Conservation (phyloP, 2,113 vertebrate genomes). For the Pardalotus punctatus region DNA sequence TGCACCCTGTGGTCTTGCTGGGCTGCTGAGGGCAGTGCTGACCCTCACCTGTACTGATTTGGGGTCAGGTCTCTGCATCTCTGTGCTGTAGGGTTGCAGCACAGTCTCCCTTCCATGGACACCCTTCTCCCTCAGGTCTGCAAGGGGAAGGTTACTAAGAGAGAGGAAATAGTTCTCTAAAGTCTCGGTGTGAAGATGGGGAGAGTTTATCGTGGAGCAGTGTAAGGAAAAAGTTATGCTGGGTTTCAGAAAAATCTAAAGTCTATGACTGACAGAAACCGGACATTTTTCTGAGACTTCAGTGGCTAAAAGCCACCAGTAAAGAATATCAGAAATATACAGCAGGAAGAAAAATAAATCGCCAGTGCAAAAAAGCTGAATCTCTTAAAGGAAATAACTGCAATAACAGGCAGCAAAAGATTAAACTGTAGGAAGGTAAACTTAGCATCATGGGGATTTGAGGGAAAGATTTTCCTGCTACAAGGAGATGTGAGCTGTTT, state of each 20-base stretch:
- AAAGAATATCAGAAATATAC: neutral
- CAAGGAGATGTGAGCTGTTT: neutral
- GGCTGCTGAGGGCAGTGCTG: neutral
- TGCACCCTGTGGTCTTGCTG: neutral
- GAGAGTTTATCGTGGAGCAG: neutral
- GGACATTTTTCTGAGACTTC: neutral
- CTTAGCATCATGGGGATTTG: neutral
- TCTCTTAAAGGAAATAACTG: neutral
- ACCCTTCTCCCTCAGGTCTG: neutral
- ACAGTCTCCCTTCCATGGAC: rapidly evolving
- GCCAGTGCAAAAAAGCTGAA: neutral
- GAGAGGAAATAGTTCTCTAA: neutral
- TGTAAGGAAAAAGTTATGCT: neutral
- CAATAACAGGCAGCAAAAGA: neutral
- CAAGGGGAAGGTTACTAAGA: neutral
- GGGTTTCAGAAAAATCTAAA: neutral
- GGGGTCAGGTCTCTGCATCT: neutral
- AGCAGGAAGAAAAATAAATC: neutral
- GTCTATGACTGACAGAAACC: neutral
- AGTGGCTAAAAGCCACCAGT: neutral
- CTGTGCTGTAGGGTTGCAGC: neutral
- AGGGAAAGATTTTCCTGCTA: neutral
- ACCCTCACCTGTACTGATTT: neutral
- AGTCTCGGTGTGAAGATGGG: neutral
- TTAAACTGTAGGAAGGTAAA: neutral